phyloP scores from a whole-genome alignment of 2,888 invertebrate genomes.

The Drosophila engyochracea region DNA sequence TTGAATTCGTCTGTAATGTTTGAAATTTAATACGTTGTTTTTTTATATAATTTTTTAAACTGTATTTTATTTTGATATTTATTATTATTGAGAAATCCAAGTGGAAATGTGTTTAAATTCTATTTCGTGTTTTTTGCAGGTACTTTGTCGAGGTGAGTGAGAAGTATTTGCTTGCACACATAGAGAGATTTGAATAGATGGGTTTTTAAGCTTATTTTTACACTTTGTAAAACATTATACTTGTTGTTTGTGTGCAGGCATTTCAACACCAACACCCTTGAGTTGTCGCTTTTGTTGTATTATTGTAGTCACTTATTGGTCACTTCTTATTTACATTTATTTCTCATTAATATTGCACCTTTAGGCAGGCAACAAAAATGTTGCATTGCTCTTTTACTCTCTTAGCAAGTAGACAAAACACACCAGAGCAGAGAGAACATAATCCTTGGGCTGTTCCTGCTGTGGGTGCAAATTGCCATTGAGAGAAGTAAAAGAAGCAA shows the following conservation, averaged over 20 bases:
- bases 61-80: slow-evolving; percentile 12
- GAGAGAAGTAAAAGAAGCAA: slow-evolving; percentile 40
- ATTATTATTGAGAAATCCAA: not conserved
- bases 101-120: slow-evolving; percentile 15
- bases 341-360: slow-evolving; percentile 27
- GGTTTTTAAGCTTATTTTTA: slow-evolving; percentile 25
- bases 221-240: slow-evolving; percentile 36
- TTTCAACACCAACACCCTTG: slow-evolving; percentile 6
- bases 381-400: slow-evolving; percentile 41
- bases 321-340: slow-evolving; percentile 2
- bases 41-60: not conserved
- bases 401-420: slow-evolving; percentile 27
- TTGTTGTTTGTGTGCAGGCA: slow-evolving; percentile 35
- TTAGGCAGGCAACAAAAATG: slow-evolving; percentile 32
- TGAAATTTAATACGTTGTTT: not conserved
- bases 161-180: slow-evolving; percentile 34
- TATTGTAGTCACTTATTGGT: not conserved
- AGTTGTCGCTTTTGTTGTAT: not conserved
- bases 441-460: slow-evolving; percentile 85
- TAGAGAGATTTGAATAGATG: not conserved
- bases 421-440: slow-evolving; percentile 83
- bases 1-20: not conserved
- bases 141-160: slow-evolving; percentile 77
- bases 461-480: slow-evolving; percentile 48
- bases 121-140: slow-evolving; percentile 61